phyloP scores from a whole-genome alignment of 1,140 invertebrate genomes.

The Ylistrum balloti region DNA sequence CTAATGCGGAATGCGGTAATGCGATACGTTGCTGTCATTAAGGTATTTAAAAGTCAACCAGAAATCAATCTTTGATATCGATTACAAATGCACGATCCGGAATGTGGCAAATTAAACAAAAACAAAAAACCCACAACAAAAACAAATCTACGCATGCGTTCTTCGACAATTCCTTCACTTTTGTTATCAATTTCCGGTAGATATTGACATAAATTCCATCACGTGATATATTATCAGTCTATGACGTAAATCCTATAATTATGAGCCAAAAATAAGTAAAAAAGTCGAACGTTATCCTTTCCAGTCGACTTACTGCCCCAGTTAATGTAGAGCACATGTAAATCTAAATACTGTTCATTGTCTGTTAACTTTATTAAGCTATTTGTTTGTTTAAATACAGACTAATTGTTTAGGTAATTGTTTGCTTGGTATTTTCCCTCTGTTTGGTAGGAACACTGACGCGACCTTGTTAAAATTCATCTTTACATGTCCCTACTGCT shows the following conservation, averaged over 20 bases:
- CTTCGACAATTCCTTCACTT: not conserved
- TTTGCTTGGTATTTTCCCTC: too few species aligned
- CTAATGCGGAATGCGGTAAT: not conserved
- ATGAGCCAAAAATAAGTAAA: not conserved
- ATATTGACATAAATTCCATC: not conserved
- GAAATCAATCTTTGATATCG: not conserved
- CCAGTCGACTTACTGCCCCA: too few species aligned
- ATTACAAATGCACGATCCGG: not conserved
- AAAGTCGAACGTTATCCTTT: not conserved
- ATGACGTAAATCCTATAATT: conserved; percentile 30
- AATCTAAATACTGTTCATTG: too few species aligned
- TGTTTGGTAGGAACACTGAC: too few species aligned
- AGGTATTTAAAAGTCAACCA: not conserved
- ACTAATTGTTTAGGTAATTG: too few species aligned
- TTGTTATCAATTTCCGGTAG: not conserved
- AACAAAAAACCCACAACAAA: not conserved
- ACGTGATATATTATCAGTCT: not conserved
- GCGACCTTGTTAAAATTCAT: too few species aligned
- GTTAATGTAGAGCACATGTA: too few species aligned
- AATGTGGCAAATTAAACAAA: not conserved
- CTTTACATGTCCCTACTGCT: too few species aligned
- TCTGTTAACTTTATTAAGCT: too few species aligned
- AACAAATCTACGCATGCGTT: not conserved
- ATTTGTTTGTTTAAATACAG: too few species aligned
- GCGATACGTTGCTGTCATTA: not conserved